phyloP scores from a whole-genome alignment of 2,113 vertebrate genomes.

The Pomatostomus ruficeps region DNA sequence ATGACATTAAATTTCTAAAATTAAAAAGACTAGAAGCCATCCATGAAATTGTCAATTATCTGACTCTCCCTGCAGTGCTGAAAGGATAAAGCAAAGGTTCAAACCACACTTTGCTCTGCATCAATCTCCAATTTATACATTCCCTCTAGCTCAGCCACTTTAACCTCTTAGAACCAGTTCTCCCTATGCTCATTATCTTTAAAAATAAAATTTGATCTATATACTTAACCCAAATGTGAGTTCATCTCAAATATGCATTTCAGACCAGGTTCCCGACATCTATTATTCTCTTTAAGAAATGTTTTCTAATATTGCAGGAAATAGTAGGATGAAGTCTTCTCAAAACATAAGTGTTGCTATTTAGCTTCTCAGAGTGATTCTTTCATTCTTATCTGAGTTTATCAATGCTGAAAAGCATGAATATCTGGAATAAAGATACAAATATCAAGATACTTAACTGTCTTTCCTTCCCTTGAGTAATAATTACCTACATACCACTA shows the following conservation, averaged over 20 bases:
- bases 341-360: neutral
- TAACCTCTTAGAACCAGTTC: neutral
- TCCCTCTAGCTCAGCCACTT: neutral
- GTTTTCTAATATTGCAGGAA: neutral
- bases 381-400: neutral
- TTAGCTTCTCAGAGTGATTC: neutral
- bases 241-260: neutral
- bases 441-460: neutral
- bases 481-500: neutral
- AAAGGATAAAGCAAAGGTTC: conserved; percentile 2
- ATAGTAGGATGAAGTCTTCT: neutral
- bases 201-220: neutral
- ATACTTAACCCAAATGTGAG: neutral
- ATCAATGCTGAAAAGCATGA: neutral
- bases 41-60: conserved; percentile 58
- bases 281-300: neutral
- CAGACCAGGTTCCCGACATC: neutral
- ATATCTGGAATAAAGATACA: neutral
- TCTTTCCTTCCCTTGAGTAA: neutral
- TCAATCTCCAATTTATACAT: neutral
- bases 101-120: neutral
- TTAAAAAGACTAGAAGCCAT: conserved; percentile 39
- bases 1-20: conserved; percentile 37
- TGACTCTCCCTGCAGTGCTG: neutral
- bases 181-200: neutral